phyloP scores from a whole-genome alignment of 2,113 vertebrate genomes.

The Polypterus bichir region DNA sequence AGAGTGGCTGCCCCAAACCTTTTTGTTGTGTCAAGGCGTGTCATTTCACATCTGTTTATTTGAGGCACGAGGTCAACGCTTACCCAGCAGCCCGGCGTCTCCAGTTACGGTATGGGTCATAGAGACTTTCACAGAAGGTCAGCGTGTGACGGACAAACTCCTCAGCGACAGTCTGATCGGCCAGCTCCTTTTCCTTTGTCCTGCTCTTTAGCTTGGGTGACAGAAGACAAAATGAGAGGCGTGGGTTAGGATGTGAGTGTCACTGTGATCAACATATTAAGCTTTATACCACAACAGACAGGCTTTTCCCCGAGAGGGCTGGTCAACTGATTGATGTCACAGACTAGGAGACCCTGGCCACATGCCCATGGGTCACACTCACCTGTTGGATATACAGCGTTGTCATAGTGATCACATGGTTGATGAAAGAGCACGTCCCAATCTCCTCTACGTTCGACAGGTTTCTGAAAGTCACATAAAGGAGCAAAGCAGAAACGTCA shows the following conservation, averaged over 20 bases:
- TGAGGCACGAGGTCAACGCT: slow-evolving; percentile 7
- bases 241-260: not conserved
- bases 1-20: too few species aligned
- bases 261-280: not conserved
- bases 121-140: slow-evolving; percentile 93
- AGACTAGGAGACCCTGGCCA: not conserved
- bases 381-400: slow-evolving; percentile 96
- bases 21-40: too few species aligned
- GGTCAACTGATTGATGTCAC: not conserved
- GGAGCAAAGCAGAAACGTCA: too few species aligned
- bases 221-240: too few species aligned
- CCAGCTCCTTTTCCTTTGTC: slow-evolving; percentile 95
- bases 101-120: slow-evolving; percentile 92
- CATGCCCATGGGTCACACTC: slow-evolving; percentile 14
- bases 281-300: not conserved
- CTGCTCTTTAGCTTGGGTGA: slow-evolving; percentile 78
- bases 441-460: slow-evolving; percentile 95
- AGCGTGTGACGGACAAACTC: slow-evolving; percentile 90
- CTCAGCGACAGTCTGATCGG: slow-evolving; percentile 80
- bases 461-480: slow-evolving; percentile 52
- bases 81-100: slow-evolving; percentile 81
- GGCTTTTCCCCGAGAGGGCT: not conserved
- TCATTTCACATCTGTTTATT: too few species aligned
- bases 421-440: slow-evolving; percentile 91
- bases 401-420: slow-evolving; percentile 94